A percentile compares a stretch with the other conserved stretches of the same genome.
Evolutionary conservation across 2,113 vertebrate species (phyloP).

Genomic region (Cacatua alba): DNA sequence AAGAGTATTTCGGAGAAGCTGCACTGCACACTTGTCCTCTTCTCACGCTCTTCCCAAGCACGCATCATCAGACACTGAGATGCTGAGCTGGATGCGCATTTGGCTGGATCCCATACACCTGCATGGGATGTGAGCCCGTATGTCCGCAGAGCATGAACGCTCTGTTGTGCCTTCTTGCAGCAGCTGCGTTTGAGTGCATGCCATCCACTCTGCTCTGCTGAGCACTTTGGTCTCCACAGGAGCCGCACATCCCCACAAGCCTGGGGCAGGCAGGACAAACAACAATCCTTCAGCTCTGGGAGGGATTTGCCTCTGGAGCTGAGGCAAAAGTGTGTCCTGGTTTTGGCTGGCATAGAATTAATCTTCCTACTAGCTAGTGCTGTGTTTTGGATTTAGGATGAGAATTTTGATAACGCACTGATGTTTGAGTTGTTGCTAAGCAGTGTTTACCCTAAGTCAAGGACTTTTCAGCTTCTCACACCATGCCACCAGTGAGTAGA

Average conservation of each 20-base stretch:
- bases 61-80: background rate
- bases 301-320: background rate
- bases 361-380: background rate
- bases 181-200: rapidly evolving
- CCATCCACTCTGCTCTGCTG: background rate
- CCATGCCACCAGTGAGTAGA: background rate
- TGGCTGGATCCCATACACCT: background rate
- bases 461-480: background rate
- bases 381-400: background rate
- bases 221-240: background rate
- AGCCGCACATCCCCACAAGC: background rate
- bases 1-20: background rate
- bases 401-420: background rate
- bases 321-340: background rate
- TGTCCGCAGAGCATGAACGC: background rate
- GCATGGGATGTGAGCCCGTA: background rate
- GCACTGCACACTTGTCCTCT: background rate
- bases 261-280: background rate
- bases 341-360: background rate
- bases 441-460: background rate
- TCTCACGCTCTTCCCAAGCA: background rate
- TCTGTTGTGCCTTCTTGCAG: background rate
- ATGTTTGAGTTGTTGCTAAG: background rate
- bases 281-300: background rate
- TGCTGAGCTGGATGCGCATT: background rate